Base-by-base conservation (phyloP, 2,113 vertebrate species). In the Triplophysa dalaica region DNA sequence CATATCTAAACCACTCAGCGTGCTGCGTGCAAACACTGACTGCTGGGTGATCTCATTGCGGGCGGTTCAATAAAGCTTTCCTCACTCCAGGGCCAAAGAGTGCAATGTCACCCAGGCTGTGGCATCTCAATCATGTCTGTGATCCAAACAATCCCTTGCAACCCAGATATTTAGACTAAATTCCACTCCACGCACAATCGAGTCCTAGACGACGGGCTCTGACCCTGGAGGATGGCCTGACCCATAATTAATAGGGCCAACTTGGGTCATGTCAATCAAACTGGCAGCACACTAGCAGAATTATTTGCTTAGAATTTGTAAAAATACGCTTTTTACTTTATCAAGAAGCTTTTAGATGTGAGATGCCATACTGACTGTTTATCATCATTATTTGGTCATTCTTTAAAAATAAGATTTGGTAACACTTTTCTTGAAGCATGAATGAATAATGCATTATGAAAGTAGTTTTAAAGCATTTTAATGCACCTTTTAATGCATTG, bases 121-220 rank as follows among this genome's bases (percentile, higher is more conserved):
- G 89, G 90, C 81, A 93, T 92, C 86, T 83, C 86, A 89, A 83
- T 64, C 84, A 90, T 91, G 19, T 70, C 45, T 83, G 83, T 74
- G 85, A 89, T 89, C 81, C 75, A 81, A 58, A 70, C 85, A 84
- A 83, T 87, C 79, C 80, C 76, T 88, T 81, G 73, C 64, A 81
- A 67, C 52, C 11, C 68, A 81, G 73, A 91, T 87, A 89, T 87
- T 89, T 86, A 33, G 74, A 78, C 54, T 83, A 69, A 89, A 92
- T 91, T 91, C 91, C 88, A 83, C 70, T 89, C 82, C 89, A 87
- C 87, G 80, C 87, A 77, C 78, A 61, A 43, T 69, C 77, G 76
- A 68, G 73, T 84, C 86, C 89, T 74, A 82, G 90, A 89, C 88
- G 48, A 88, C 90, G 79, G 86, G 41, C 82, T 86, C 17, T 89